These are phyloP conservation scores for Diacarnus erythraeanus DNA, from an alignment of 37 sponge, comb jelly and placozoan species.

Conservation along the genomic window DNA sequence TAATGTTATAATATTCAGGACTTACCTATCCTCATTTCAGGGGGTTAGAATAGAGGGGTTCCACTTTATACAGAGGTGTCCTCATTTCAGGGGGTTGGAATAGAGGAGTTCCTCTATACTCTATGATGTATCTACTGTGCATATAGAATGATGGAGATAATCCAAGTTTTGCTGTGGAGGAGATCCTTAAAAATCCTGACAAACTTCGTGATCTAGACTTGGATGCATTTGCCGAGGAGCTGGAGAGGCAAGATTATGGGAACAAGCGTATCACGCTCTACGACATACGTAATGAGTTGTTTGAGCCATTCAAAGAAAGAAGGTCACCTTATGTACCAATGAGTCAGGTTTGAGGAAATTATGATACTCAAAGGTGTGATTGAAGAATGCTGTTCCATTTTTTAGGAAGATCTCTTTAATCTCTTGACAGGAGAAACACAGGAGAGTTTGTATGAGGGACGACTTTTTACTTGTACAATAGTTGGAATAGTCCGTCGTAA, in stretches of 20 bases:
- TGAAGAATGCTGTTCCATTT: neutral
- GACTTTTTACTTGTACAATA: constrained; percentile 87
- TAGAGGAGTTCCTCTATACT: too few relatives aligned
- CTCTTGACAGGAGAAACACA: constrained; percentile 77
- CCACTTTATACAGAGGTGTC: too few relatives aligned
- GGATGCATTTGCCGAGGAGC: constrained; percentile 98
- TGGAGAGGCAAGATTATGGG: constrained; percentile 93
- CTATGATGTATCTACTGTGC: neutral
- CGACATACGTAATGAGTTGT: constrained; percentile 93
- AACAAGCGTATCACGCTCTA: constrained; percentile 91
- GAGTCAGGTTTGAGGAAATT: constrained; percentile 12
- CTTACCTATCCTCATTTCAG: too few relatives aligned
- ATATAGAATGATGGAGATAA: constrained; percentile 56
- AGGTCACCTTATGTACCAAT: constrained; percentile 54
- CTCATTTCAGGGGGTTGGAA: too few relatives aligned
- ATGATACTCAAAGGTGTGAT: neutral
- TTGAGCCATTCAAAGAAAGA: constrained; percentile 78
- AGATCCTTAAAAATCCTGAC: constrained; percentile 85
- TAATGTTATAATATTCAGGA: too few relatives aligned
- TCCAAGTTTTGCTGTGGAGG: constrained; percentile 82
- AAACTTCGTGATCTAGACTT: constrained; percentile 93
- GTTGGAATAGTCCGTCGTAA: constrained; percentile 80
- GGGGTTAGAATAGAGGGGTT: too few relatives aligned
- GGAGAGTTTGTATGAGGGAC: constrained; percentile 76
- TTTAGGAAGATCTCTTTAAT: constrained; percentile 78